Base-by-base conservation (phyloP, 1,140 invertebrate genomes). In the Chironomus striatipennis region DNA sequence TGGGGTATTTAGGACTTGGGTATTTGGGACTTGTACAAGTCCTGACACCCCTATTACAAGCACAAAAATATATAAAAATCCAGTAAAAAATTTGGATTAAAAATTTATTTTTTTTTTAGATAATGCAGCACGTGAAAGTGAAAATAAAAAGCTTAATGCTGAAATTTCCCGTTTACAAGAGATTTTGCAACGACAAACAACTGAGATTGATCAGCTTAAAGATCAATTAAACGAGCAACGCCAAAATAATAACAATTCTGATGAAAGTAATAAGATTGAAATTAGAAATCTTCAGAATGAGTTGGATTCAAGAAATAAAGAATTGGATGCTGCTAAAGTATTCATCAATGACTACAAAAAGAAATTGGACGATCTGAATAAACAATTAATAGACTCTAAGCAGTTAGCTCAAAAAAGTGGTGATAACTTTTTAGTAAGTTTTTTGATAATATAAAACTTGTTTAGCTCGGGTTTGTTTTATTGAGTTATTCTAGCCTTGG, bases 191-290 rank as follows among this genome's bases (percentile, higher is more conserved):
- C 73, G 77, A 42, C 77, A 81, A 74, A 76, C 75, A 0, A 77
- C 79, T 73, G 79, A 80, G 43, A 20, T 81, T 12, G 74, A 77
- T 42, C 70, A 77, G 0, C 57, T 81, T 7, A 79, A 80, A 76
- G 78, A 79, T 64, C 79, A 81, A 65, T 77, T 81, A n/a, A 79
- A 80, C 21, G 81, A 82, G 75, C 73, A 70, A 17, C 64, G 34
- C n/a, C 20, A 18, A 17, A 15, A 72, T 43, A 70, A 70, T n/a
- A 70, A 21, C 20, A 17, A 70, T 70, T 6, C 65, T 42, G 57
- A 81, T 34, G 76, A 76, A 1, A 80, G 79, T 42, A 74, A 78
- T 1, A 79, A 82, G 73, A 75, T 80, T 9, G 81, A 82, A 75
- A 74, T 82, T 20, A 77, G 77, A 64, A 79, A 78, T 73, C 75